A percentile compares a stretch with the other conserved stretches of the same genome.
Conservation (phyloP, 2,113 vertebrate genomes). For the Oryzias javanicus region DNA sequence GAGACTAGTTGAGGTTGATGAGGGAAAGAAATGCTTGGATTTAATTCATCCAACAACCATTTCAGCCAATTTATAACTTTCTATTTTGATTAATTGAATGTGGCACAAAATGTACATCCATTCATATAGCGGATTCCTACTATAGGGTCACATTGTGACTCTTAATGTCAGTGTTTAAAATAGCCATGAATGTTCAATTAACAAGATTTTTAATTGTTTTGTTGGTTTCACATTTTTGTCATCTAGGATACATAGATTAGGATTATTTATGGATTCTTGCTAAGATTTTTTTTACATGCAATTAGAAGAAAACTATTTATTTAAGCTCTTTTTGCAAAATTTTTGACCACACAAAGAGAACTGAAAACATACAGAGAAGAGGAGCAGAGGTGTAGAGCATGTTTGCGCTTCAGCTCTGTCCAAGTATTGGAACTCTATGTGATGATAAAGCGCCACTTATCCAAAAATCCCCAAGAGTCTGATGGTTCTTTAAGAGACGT, state of each 20-base stretch:
- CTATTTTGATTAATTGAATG: background rate
- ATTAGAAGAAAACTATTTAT: background rate
- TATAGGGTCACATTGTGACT: too few species aligned
- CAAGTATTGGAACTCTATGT: constrained; percentile 30
- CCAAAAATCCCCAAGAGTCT: constrained; percentile 23
- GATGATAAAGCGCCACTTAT: constrained; percentile 55
- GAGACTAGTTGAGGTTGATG: background rate
- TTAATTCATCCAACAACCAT: background rate
- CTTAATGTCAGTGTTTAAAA: too few species aligned
- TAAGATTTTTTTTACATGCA: too few species aligned
- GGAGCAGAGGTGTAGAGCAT: constrained; percentile 8
- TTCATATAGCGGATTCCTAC: too few species aligned
- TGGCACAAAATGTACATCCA: background rate
- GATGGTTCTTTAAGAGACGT: constrained; percentile 13
- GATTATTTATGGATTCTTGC: too few species aligned
- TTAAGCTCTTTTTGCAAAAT: constrained; percentile 1
- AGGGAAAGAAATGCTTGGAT: background rate
- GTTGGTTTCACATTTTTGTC: too few species aligned
- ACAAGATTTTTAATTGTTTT: too few species aligned
- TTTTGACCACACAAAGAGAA: constrained; percentile 1
- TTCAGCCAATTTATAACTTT: background rate
- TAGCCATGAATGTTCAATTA: too few species aligned
- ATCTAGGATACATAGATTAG: too few species aligned
- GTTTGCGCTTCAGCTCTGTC: constrained; percentile 17
- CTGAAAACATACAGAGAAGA: background rate